Evolutionary conservation across 2,797 vertebrate genomes (phyloP).

Genomic region (Danio aesculapii): DNA sequence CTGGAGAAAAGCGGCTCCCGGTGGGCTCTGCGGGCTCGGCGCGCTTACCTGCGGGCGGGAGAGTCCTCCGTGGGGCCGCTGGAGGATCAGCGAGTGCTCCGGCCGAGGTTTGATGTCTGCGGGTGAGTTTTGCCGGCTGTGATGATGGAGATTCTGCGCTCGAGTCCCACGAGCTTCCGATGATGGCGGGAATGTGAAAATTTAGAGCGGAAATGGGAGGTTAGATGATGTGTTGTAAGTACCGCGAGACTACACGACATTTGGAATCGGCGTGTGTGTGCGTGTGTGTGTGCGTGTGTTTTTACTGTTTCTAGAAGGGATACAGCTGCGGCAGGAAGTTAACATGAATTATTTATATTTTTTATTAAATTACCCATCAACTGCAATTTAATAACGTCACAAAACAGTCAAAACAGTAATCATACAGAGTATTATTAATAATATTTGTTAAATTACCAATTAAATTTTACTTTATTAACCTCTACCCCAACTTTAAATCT

Average conservation of each 20-base stretch:
- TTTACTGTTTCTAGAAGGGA: too few species aligned
- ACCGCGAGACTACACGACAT: slow-evolving; percentile 68
- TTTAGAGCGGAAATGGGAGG: slow-evolving; percentile 75
- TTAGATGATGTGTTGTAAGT: slow-evolving; percentile 45
- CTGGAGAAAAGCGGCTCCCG: slow-evolving; percentile 14
- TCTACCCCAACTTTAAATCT: too few species aligned
- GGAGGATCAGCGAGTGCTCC: not conserved
- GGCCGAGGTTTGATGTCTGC: slow-evolving; percentile 1
- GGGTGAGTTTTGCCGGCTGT: slow-evolving; percentile 75
- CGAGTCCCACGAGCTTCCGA: slow-evolving; percentile 67
- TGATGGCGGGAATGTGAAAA: slow-evolving; percentile 85
- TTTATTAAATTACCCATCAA: too few species aligned
- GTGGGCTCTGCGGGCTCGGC: not conserved
- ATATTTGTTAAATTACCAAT: too few species aligned
- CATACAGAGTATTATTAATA: too few species aligned
- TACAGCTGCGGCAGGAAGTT: too few species aligned
- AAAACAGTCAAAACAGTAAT: too few species aligned
- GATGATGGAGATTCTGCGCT: slow-evolving; percentile 74
- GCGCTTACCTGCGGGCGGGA: slow-evolving; percentile 63
- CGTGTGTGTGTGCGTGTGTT: too few species aligned
- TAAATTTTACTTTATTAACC: too few species aligned
- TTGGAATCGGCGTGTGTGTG: not conserved
- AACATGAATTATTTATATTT: too few species aligned
- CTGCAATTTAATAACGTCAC: too few species aligned
- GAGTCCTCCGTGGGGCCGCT: slow-evolving; percentile 43